Conservation (phyloP, 2,113 vertebrate species). For the Caranx melampygus region DNA sequence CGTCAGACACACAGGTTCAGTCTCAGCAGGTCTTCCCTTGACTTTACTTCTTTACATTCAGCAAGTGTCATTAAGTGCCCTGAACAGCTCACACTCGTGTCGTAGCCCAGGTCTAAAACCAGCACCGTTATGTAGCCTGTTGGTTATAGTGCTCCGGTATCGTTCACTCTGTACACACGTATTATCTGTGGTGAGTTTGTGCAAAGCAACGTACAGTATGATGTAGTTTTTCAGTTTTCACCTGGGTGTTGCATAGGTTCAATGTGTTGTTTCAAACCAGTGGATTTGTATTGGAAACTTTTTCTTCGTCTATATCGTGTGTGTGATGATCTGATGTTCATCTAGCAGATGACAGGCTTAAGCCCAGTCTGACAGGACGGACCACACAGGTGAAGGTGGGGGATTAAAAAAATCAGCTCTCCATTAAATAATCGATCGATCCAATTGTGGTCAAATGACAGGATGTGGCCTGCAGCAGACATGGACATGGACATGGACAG, state of each 20-base stretch:
- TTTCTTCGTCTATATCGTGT: constrained; percentile 9
- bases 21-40: constrained; percentile 29
- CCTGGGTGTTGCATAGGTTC: constrained; percentile 5
- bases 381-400: background rate
- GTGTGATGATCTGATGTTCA: constrained; percentile 4
- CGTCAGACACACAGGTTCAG: background rate
- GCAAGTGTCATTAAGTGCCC: constrained; percentile 56
- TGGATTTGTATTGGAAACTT: constrained; percentile 7
- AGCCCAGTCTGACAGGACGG: background rate
- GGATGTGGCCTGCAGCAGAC: too few relatives aligned
- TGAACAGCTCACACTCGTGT: constrained; percentile 30
- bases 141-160: background rate
- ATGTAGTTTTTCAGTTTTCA: constrained; percentile 10
- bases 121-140: constrained; percentile 61
- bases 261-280: constrained; percentile 12
- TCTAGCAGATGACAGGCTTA: background rate
- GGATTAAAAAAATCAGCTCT: background rate
- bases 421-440: too few relatives aligned
- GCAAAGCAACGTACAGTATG: background rate
- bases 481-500: too few relatives aligned
- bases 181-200: constrained; percentile 18
- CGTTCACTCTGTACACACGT: background rate
- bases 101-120: constrained; percentile 47
- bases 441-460: too few relatives aligned
- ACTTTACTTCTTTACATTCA: constrained; percentile 30